Evolutionary conservation across 2,888 invertebrate species (phyloP), one percentile per base, ranked within the genome.

Genomic region (Sylvicola fuscatus): DNA sequence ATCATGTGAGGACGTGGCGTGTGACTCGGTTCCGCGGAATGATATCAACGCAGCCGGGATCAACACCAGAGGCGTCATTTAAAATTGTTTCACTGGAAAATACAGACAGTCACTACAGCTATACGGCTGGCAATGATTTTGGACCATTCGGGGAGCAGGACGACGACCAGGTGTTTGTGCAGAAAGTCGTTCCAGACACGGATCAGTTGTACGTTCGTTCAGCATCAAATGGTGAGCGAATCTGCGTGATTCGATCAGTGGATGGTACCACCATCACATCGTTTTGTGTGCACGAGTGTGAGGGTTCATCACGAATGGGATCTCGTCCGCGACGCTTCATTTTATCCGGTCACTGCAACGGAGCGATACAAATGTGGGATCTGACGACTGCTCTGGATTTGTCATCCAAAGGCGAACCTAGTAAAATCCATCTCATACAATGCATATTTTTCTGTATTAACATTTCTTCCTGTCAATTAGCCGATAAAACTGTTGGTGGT

Each of bases 31-130:
- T 98, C 58, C 68, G 95, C 28, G 95, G 97, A 7, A 95, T 97
- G 93, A 87, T 98, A 42, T 93, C 90, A 30, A 98, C 97, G 0
- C 97, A 98, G 56, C 98, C 97, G 0, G 97, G 97, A 3, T 92
- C 93, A 6, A 92, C 90, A 30, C 92, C 95, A 1, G 79, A 95
- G 47, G 92, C 97, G 0, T 93, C 93, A 6, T 98, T 95, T 61
- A 95, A 95, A 60, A 83, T 93, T 39, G 67, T 90, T 2, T 54
- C 59, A 1, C 42, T 59, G 8, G 72, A 72, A 47, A 68, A 68
- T 1, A 68, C 72, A n/a, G 73, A 74, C 40, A 67, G 68, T 2
- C 68, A 67, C 35, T 64, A 70, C 37, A 71, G 70, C 45, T 70
- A 72, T 44, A 62, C 65, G 7, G 67, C 68, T 38, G 70, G 68